Base-by-base conservation (phyloP, 2,888 invertebrate species). In the Xanthia togata region DNA sequence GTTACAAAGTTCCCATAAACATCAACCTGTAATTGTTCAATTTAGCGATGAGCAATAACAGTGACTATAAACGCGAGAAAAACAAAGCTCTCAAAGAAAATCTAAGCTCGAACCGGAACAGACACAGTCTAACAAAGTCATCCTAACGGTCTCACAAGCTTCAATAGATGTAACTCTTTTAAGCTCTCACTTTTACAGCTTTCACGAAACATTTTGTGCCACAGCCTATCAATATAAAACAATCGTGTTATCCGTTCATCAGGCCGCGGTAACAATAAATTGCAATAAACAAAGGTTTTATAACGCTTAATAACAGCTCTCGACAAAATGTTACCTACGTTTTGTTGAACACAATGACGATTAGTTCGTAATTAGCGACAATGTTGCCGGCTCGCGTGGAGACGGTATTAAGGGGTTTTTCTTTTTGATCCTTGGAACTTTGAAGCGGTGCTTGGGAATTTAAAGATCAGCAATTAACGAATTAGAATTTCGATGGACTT, bases 251-350 rank as follows among this genome's bases (percentile, higher is more conserved):
- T 72, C 79, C 65, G 60, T 67, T 55, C 76, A 80, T 84, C 82
- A 67, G 26, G 77, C 23, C 55, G 65, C 57, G 31, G 63, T 78
- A 78, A 76, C 72, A 85, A 83, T 87, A 89, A 88, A 87, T 83
- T 76, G 85, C 83, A 78, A 88, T 88, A 90, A 89, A 86, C 78
- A 83, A 77, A 80, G 79, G 79, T 90, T 93, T 82, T 93, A 94
- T 88, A 88, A 87, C 89, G 53, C 79, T 63, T 93, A 94, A 94
- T 94, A 89, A 90, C 88, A 87, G 90, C 83, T 86, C 78, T 79
- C 81, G 71, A 87, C 79, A 77, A 84, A 82, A 79, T 76, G 79
- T 68, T 59, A n/a, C n/a, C n/a, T n/a, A 73, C 70, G 70, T 71
- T 83, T 75, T 83, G 74, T 83, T 59, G 38, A 67, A 31, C 57